A percentile compares a stretch with the other conserved stretches of the same genome.
phyloP scores from a whole-genome alignment of 2,888 invertebrate genomes.

The Cinara cedri region DNA sequence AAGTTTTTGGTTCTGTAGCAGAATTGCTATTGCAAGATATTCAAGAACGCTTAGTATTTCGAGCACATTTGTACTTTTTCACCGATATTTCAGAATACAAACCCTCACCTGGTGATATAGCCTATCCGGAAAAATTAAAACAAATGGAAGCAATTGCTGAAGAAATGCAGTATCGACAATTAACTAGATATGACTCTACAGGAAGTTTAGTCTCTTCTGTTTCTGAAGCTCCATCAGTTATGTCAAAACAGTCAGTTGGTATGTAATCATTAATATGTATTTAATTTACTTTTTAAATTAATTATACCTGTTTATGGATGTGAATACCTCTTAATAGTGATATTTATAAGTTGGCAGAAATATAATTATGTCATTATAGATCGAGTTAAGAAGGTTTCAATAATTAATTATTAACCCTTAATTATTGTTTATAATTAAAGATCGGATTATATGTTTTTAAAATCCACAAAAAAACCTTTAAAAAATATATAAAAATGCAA shows the following conservation, averaged over 20 bases:
- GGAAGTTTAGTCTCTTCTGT: constrained; percentile 50
- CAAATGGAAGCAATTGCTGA: constrained; percentile 85
- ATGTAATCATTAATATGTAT: not conserved
- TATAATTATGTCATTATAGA: too few species aligned
- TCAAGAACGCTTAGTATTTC: constrained; percentile 93
- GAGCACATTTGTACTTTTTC: constrained; percentile 91
- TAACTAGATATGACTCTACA: constrained; percentile 51
- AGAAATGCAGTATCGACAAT: constrained; percentile 52
- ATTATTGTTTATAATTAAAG: too few species aligned
- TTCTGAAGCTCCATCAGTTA: constrained; percentile 48
- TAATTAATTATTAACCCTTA: too few species aligned
- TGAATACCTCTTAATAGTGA: too few species aligned
- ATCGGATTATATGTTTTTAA: too few species aligned
- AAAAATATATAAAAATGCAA: too few species aligned
- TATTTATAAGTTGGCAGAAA: too few species aligned
- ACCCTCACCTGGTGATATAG: constrained; percentile 93
- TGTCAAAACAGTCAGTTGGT: constrained; percentile 53
- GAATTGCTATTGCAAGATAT: constrained; percentile 89
- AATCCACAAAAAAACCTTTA: too few species aligned
- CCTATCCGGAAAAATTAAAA: constrained; percentile 95
- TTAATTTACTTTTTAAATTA: too few species aligned
- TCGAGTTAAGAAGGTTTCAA: too few species aligned
- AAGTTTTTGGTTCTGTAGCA: constrained; percentile 78
- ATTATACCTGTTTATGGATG: too few species aligned
- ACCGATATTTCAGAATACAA: constrained; percentile 87